Evolutionary conservation across 2,888 invertebrate species (phyloP), one percentile per base, ranked within the genome.

Genomic region (Barypeithes pellucidus): DNA sequence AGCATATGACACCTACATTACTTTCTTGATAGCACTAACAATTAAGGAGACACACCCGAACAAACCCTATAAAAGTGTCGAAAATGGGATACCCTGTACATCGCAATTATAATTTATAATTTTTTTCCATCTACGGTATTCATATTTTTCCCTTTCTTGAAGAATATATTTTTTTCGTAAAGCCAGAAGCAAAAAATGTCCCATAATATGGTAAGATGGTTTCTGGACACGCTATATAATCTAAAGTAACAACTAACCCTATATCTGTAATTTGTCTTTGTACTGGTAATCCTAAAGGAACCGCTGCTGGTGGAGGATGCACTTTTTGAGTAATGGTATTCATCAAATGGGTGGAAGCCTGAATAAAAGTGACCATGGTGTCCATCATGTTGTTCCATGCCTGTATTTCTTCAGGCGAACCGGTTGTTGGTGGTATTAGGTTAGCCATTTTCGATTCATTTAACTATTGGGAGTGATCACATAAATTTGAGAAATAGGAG

Each of bases 311-410:
- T 12, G 16, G 3, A 22, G 22, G 12, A 1, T 14, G 39, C 11
- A 74, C 70, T 57, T 72, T 76, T 16, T 20, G 50, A 22, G 77
- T 79, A 14, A 79, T 77, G 7, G 77, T 77, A 43, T 78, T 77
- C 77, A 80, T 79, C 8, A 80, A 63, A 54, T 76, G 73, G 0
- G 79, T 80, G 3, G 79, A 78, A 8, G 79, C 79, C 45, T 76
- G 70, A n/a, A 80, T 77, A 57, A 80, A 80, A 29, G 77, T 77
- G 18, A 79, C 75, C 79, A 79, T 80, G 54, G 79, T 79, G 70
- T 79, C 79, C 79, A 80, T 79, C 80, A 80, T 79, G 20, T 63
- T 36, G 36, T 79, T 78, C 80, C 80, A 80, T 39, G 79, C 79
- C 65, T 79, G 72, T 29, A 78, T 68, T 54, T 80, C 80, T 60